Evolutionary conservation across 2,113 vertebrate species (phyloP), one percentile per base, ranked within the genome.

Genomic region (Patagioenas fasciata): DNA sequence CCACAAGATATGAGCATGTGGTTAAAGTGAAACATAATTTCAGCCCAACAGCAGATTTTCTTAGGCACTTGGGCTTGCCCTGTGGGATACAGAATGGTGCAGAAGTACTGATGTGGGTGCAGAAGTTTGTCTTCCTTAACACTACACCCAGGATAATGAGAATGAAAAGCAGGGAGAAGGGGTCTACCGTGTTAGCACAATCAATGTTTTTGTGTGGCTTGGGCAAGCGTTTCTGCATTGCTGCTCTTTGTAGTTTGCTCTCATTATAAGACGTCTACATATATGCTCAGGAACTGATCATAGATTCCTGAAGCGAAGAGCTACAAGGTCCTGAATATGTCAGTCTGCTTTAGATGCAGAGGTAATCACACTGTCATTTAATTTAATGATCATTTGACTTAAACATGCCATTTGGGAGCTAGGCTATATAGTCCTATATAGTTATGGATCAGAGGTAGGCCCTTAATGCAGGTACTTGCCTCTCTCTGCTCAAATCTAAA

Each of bases 21-120:
- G 5, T 69, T 81, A 62, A 75, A 79, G 16, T 14, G 48, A 75
- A 78, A 36, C 2, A 6, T 42, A 67, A 40, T 40, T 50, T 73
- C 54, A 74, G n/a, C 25, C 36, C 31, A 81, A n/a, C 31, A 53
- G 26, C 2, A 7, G 17, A 19, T 79, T 79, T 89, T 88, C 42
- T 51, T 19, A 57, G 58, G 29, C 24, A n/a, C 28, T 79, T 62
- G 40, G 36, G 19, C 28, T 94, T 69, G 29, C 13, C 48, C 25
- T 40, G 9, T 58, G 36, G 65, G 4, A 28, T 40, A 14, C 10
- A 28, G 40, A 65, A 32, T 6, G 2, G 1, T 73, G 54, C 0
- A 0, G 16, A 1, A 6, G 34, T 38, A 29, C 44, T 57, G 24
- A 53, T 48, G 18, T 13, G 61, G 36, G 20, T 36, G 23, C 32